Base-by-base conservation (phyloP, 2,888 invertebrate species). In the Pardosa pseudoannulata region DNA sequence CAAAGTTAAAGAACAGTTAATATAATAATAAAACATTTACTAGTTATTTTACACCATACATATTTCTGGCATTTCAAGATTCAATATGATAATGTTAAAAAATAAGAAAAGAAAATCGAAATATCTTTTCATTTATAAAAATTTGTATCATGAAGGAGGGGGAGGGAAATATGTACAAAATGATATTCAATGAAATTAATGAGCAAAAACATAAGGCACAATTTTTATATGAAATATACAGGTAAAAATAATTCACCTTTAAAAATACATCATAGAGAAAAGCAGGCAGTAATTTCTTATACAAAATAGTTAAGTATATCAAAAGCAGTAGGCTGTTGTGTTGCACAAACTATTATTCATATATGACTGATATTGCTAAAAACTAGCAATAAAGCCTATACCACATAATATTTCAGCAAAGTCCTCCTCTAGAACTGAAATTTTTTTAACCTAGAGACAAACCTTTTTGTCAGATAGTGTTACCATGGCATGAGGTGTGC, bases 401-500 rank as follows among this genome's bases (percentile, higher is more conserved):
- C 36, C 5, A n/a, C n/a, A 9, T 56, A 56, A 23, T 67, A 64
- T 19, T 56, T 70, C n/a, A n/a, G 56, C 39, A 29, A 27, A 41
- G 65, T 79, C 23, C 64, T 5, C 9, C 9, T 36, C 5, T 9
- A 36, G n/a, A 36, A 36, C 36, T 36, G 36, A 36, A 36, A 36
- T 7, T 9, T 36, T 36, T 5, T n/a, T n/a, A n/a, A 36, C 5
- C 9, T 9, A 9, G 36, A 36, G 5, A 36, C 6, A 5, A 36
- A 7, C 5, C 36, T 36, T 36, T 36, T 36, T 36, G 9, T 7
- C 36, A 7, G 36, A 7, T 36, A 6, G 23, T 56, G 56, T 56
- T 87, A 80, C 87, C 87, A 87, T 64, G 75, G 87, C 87, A 80
- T 65, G 68, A 70, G 16, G 41, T 65, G 32, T 31, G 74, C 79